Evolutionary conservation across 1,140 invertebrate species (phyloP).

Genomic region (Papilio helenus): DNA sequence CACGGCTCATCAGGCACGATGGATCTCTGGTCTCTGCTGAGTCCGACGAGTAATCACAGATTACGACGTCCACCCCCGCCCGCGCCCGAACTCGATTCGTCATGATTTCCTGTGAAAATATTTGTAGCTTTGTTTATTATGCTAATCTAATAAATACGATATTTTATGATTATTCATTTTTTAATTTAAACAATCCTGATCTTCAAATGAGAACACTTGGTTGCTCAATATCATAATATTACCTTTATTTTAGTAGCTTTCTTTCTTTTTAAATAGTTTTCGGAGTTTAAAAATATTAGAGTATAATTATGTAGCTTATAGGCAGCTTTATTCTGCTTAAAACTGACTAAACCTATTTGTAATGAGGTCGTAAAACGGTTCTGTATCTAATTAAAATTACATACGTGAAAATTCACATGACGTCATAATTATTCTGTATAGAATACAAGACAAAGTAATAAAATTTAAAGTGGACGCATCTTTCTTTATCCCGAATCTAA

Average conservation of each 20-base stretch:
- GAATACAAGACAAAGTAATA: slow-evolving; percentile 4
- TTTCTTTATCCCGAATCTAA: slow-evolving; percentile 61
- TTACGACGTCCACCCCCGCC: slow-evolving; percentile 54
- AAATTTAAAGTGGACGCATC: slow-evolving; percentile 24
- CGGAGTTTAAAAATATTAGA: too few relatives aligned
- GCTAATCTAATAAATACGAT: neutral
- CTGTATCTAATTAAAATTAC: too few relatives aligned
- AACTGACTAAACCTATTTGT: too few relatives aligned
- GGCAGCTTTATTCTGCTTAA: too few relatives aligned
- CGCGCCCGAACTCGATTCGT: slow-evolving; percentile 36
- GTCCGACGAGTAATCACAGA: slow-evolving; percentile 55
- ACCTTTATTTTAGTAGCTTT: too few relatives aligned
- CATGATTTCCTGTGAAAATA: neutral
- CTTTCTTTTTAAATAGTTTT: too few relatives aligned
- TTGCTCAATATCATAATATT: neutral
- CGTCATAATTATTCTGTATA: neutral
- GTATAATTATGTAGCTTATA: too few relatives aligned
- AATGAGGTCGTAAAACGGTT: neutral
- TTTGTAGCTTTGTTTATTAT: neutral
- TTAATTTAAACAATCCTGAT: neutral
- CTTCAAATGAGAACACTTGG: neutral
- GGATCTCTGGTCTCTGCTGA: slow-evolving; percentile 62
- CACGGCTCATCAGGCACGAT: slow-evolving; percentile 41
- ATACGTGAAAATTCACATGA: neutral
- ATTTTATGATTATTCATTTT: neutral